Evolutionary conservation across 2,888 invertebrate species (phyloP).

Genomic region (Papilio demoleus): DNA sequence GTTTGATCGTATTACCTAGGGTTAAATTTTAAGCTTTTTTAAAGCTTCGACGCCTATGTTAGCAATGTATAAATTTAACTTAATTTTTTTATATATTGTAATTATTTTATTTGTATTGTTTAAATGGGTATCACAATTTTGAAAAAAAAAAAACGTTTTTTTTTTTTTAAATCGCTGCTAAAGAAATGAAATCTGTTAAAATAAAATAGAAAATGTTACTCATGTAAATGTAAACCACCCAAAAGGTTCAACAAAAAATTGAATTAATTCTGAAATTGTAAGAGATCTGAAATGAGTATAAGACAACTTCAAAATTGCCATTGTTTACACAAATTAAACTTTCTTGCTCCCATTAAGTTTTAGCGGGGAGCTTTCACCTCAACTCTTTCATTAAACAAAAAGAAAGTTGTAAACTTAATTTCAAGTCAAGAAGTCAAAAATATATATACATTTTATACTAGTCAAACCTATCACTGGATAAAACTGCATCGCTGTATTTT

Average conservation of each 20-base stretch:
- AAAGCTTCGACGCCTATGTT: no score
- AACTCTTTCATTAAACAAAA: slow-evolving; percentile 46
- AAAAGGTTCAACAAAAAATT: slow-evolving; percentile 69
- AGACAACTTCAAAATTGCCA: slow-evolving; percentile 70
- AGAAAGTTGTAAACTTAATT: slow-evolving; percentile 1
- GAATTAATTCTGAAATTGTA: slow-evolving; percentile 73
- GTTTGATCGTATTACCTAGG: no score
- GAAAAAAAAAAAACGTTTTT: no score
- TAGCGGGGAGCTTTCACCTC: slow-evolving; percentile 52
- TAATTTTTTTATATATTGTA: no score
- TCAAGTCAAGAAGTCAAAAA: not conserved
- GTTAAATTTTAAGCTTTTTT: no score
- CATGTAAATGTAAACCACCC: slow-evolving; percentile 62
- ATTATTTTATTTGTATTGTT: no score
- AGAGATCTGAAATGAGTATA: slow-evolving; percentile 68
- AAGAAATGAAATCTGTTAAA: slow-evolving; percentile 42
- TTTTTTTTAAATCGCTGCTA: no score
- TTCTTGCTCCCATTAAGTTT: slow-evolving; percentile 55
- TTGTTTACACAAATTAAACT: slow-evolving; percentile 72
- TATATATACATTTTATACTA: no score
- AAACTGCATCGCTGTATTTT: no score
- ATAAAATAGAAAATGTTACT: slow-evolving; percentile 58
- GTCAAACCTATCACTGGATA: no score
- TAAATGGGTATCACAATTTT: no score
- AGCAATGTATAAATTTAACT: no score